Evolutionary conservation across 92 coral and sea anemone species (phyloP), one percentile per base, ranked within the genome.

Genomic region (Blastomussa wellsi): DNA sequence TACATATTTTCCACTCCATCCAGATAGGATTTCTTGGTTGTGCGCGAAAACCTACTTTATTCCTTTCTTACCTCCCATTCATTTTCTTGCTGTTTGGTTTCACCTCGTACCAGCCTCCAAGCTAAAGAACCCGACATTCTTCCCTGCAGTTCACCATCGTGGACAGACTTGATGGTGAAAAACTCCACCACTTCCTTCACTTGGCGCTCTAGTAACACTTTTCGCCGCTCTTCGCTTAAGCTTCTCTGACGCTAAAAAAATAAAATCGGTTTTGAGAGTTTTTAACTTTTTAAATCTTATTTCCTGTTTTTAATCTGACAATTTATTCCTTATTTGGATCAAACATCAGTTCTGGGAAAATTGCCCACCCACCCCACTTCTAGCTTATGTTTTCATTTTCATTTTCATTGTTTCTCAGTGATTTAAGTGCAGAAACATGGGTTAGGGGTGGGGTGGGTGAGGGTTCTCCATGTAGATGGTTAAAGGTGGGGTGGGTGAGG

Each of bases 21-120:
- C n/a, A n/a, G n/a, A n/a, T n/a, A n/a, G n/a, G n/a, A n/a, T n/a
- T n/a, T n/a, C n/a, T n/a, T n/a, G n/a, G n/a, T n/a, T n/a, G n/a
- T n/a, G n/a, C n/a, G n/a, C 24, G 20, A 12, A 2, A 55, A 55
- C 24, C 62, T 55, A 5, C 20, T 0, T 19, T 2, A 16, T 55
- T 55, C 28, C 22, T 55, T n/a, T 7, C 73, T 59, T 20, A 83
- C 87, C 77, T 83, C 20, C 26, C 57, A 41, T 39, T 83, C 80
- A 39, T 83, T 79, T 41, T 39, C 72, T 74, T 79, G 88, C 62
- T 84, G 83, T 57, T 80, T 87, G 32, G 92, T 84, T 85, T 94
- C 98, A 31, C 99, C 98, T 68, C 99, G 91, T 22, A 89, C 79
- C 74, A 91, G 88, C 52, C 99, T 91, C 99, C 99, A 96, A 38